Evolutionary conservation across 2,113 vertebrate species (phyloP).

Genomic region (Mustela lutreola): DNA sequence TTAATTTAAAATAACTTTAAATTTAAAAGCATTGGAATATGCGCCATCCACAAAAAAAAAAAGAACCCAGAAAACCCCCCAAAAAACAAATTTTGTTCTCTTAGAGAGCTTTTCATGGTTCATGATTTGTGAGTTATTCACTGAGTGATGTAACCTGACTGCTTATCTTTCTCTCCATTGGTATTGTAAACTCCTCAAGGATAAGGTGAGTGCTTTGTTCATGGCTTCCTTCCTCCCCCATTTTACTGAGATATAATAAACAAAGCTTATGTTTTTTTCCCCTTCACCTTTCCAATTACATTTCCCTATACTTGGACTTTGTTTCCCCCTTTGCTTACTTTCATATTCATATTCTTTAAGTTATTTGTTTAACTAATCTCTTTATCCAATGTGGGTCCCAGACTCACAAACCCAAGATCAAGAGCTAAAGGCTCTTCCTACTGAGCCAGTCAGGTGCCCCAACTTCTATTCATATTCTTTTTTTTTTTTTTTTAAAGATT

Average conservation of each 20-base stretch:
- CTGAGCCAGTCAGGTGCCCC: neutral
- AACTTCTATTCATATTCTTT: neutral
- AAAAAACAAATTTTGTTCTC: neutral
- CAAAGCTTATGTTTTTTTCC: neutral
- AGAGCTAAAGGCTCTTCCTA: neutral
- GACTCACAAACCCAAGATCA: neutral
- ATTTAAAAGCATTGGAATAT: neutral
- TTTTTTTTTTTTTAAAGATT: too few relatives aligned
- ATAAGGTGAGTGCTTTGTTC: neutral
- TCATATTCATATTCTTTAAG: neutral
- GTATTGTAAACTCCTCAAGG: neutral
- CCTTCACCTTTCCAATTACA: neutral
- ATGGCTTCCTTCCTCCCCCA: neutral
- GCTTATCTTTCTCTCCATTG: neutral
- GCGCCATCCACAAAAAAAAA: neutral
- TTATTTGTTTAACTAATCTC: neutral
- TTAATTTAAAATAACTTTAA: neutral
- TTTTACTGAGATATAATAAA: neutral
- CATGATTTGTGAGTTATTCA: neutral
- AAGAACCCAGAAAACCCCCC: too few relatives aligned
- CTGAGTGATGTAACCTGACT: fast-evolving
- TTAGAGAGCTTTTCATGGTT: neutral
- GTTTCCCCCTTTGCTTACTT: neutral
- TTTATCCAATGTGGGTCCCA: neutral
- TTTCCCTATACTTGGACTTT: slow-evolving; percentile 28